A percentile compares a stretch with the other conserved stretches of the same genome.
These are phyloP conservation scores for Dynastes tityus DNA, from an alignment of 2,888 invertebrate species.

Conservation along the genomic window DNA sequence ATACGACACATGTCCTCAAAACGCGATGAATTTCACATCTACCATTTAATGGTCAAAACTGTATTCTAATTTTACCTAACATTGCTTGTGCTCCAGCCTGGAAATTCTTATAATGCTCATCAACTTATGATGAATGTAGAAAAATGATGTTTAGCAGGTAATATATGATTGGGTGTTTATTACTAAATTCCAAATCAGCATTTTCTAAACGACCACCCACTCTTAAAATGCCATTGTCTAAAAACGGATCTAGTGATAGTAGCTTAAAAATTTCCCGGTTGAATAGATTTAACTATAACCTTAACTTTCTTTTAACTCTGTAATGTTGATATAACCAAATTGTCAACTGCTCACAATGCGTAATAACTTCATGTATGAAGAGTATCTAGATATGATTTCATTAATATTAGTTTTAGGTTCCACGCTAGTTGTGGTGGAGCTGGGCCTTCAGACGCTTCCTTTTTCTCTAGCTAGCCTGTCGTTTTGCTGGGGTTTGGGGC, in stretches of 20 bases:
- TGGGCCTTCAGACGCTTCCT: too few relatives aligned
- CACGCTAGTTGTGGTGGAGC: too few relatives aligned
- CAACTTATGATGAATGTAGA: background rate
- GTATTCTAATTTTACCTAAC: background rate
- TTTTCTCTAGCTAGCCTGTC: too few relatives aligned
- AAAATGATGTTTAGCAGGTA: slow-evolving; percentile 18
- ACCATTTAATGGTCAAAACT: slow-evolving; percentile 4
- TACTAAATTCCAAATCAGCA: slow-evolving; percentile 27
- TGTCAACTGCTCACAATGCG: too few relatives aligned
- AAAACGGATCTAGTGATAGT: background rate
- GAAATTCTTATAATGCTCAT: slow-evolving; percentile 21
- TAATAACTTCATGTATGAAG: too few relatives aligned
- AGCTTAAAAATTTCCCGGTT: background rate
- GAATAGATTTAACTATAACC: background rate
- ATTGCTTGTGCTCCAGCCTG: slow-evolving; percentile 25
- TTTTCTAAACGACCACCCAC: slow-evolving; percentile 56
- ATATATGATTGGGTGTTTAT: slow-evolving; percentile 20
- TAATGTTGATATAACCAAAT: background rate
- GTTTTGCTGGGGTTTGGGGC: too few relatives aligned
- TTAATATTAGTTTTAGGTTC: too few relatives aligned
- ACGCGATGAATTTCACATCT: background rate
- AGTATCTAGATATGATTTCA: too few relatives aligned
- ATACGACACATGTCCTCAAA: background rate
- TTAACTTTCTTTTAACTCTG: background rate
- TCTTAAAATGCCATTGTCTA: slow-evolving; percentile 19